A percentile compares a stretch with the other conserved stretches of the same genome.
Evolutionary conservation across 2,113 vertebrate genomes (phyloP).

Genomic region (Rhagologus leucostigma): DNA sequence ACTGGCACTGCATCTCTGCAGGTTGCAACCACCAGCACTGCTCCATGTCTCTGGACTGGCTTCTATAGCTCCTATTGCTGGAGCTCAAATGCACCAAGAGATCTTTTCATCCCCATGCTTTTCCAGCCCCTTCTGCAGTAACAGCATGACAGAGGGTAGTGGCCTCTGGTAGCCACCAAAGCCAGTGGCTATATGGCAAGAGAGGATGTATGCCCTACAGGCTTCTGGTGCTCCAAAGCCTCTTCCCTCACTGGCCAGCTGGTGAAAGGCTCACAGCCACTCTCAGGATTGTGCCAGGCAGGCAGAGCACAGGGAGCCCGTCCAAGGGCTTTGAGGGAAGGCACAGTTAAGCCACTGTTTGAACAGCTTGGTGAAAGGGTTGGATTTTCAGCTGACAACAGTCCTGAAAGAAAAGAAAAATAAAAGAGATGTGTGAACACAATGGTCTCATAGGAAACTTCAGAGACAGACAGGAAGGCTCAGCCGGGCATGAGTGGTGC

Average conservation of each 20-base stretch:
- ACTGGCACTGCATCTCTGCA: neutral
- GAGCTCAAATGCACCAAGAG: neutral
- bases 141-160: neutral
- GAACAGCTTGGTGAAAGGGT: constrained; percentile 63
- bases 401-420: constrained; percentile 56
- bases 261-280: neutral
- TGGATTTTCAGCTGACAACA: constrained; percentile 66
- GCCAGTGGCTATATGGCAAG: neutral
- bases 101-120: neutral
- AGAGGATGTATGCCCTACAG: neutral
- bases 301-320: constrained; percentile 47
- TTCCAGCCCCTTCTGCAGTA: neutral
- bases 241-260: neutral
- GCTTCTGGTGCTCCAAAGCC: neutral
- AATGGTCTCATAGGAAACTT: constrained; percentile 52
- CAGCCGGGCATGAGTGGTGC: constrained; percentile 27
- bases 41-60: neutral
- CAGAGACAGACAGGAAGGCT: constrained; percentile 51
- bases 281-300: constrained; percentile 54
- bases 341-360: constrained; percentile 71
- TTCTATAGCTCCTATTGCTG: neutral
- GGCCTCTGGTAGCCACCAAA: neutral
- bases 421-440: constrained; percentile 52
- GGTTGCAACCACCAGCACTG: neutral
- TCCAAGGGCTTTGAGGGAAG: constrained; percentile 61